phyloP scores from a whole-genome alignment of 1,140 invertebrate species.

The Cryptotermes secundus region DNA sequence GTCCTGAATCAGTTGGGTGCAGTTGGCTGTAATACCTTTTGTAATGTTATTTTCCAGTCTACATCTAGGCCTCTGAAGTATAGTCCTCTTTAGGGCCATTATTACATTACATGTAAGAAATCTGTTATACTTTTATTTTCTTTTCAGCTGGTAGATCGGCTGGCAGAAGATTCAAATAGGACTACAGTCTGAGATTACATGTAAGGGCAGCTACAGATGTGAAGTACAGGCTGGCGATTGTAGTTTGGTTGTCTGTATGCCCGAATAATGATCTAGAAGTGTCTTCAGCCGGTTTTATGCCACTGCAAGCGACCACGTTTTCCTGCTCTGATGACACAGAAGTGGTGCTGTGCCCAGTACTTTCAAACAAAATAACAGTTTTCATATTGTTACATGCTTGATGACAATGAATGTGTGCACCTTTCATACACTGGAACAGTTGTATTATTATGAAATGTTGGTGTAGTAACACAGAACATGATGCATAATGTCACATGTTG shows the following conservation, averaged over 20 bases:
- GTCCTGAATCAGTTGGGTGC: too few relatives aligned
- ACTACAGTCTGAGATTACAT: conserved; percentile 58
- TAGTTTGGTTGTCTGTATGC: neutral
- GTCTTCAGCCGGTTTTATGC: neutral
- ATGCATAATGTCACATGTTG: neutral
- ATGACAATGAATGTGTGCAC: neutral
- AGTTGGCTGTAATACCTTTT: too few relatives aligned
- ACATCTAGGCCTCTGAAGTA: too few relatives aligned
- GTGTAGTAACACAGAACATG: neutral
- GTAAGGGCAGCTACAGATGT: neutral
- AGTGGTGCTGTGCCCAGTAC: too few relatives aligned
- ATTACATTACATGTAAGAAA: neutral
- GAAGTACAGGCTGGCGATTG: neutral
- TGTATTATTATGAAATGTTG: neutral
- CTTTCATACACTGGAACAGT: neutral
- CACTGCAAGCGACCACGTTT: too few relatives aligned
- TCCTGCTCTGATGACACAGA: too few relatives aligned
- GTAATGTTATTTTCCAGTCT: too few relatives aligned
- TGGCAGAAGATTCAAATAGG: conserved; percentile 61
- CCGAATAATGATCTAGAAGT: neutral
- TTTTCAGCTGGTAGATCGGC: conserved; percentile 55
- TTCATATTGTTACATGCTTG: neutral
- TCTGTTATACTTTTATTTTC: conserved; percentile 41
- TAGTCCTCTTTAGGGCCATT: too few relatives aligned
- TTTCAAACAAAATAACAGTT: too few relatives aligned